phyloP scores from a whole-genome alignment of 2,113 vertebrate species.

The Hippolais icterina region DNA sequence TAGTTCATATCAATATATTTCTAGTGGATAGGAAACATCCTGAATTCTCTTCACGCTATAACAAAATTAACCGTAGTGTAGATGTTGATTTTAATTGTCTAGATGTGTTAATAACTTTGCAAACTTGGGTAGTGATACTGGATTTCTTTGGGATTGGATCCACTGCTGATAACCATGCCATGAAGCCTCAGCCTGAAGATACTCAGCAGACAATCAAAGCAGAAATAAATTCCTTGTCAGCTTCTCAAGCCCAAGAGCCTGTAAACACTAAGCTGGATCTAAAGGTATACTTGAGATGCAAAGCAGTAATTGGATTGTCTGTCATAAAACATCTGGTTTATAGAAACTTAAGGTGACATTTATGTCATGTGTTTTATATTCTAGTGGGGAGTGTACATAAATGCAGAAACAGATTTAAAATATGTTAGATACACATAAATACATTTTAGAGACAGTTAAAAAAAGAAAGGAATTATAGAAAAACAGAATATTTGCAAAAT shows the following conservation, averaged over 20 bases:
- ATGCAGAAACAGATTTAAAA: background rate
- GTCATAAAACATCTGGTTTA: background rate
- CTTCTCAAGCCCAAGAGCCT: slow-evolving; percentile 69
- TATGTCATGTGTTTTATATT: background rate
- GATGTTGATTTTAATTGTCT: slow-evolving; percentile 98
- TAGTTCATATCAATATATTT: slow-evolving; percentile 94
- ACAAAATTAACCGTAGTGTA: slow-evolving; percentile 82
- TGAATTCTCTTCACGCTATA: slow-evolving; percentile 86
- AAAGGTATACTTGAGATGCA: slow-evolving; percentile 80
- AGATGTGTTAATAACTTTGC: slow-evolving; percentile 93
- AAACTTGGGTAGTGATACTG: slow-evolving; percentile 97
- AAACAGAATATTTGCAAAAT: background rate
- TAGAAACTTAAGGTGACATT: background rate
- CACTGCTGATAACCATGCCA: slow-evolving; percentile 92
- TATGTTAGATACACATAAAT: background rate
- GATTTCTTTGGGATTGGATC: slow-evolving; percentile 99
- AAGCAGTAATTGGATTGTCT: background rate
- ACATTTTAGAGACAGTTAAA: no score
- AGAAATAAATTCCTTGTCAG: slow-evolving; percentile 42
- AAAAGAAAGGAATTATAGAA: background rate
- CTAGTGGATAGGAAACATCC: slow-evolving; percentile 95
- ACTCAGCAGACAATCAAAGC: slow-evolving; percentile 68
- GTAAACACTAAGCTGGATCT: slow-evolving; percentile 92
- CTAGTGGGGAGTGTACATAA: background rate
- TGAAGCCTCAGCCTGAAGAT: slow-evolving; percentile 75